Conservation (phyloP, 1,140 invertebrate species). For the Goniozus legneri region DNA sequence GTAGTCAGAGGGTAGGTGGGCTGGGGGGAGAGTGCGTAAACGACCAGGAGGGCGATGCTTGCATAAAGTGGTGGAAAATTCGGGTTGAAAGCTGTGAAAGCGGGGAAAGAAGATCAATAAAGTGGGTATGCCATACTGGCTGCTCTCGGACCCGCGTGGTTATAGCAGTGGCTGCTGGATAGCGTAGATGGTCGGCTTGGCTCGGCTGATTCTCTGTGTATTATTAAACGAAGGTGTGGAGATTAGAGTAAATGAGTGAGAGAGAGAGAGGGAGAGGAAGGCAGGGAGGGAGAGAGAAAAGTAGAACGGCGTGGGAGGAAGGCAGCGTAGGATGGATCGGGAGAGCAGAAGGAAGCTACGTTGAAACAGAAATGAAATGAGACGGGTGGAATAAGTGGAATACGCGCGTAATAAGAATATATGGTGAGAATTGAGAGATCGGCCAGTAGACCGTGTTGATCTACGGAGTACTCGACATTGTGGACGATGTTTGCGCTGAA, state of each 20-base stretch:
- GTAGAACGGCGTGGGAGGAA: not conserved
- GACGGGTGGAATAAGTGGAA: conserved; percentile 25
- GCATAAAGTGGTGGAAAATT: conserved; percentile 49
- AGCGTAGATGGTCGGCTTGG: too few relatives aligned
- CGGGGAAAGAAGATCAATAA: conserved; percentile 50
- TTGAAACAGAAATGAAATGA: not conserved
- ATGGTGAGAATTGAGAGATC: too few relatives aligned
- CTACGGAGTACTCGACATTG: too few relatives aligned
- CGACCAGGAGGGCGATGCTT: conserved; percentile 36
- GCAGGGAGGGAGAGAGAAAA: not conserved
- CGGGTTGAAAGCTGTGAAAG: conserved; percentile 46
- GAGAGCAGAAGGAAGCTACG: too few relatives aligned
- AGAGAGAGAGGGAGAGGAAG: conserved; percentile 2
- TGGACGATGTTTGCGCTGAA: too few relatives aligned
- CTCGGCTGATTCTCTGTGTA: too few relatives aligned
- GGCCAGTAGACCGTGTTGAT: too few relatives aligned
- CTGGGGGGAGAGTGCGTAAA: conserved; percentile 22
- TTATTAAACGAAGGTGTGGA: conserved; percentile 47
- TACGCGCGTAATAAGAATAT: conserved; percentile 33
- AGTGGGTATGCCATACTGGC: conserved; percentile 44
- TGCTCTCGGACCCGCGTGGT: conserved; percentile 32
- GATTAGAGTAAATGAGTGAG: conserved; percentile 2
- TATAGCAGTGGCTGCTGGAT: conserved; percentile 30
- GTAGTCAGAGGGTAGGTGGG: conserved; percentile 10
- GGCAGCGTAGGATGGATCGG: too few relatives aligned